Evolutionary conservation across 2,113 vertebrate genomes (phyloP).

Genomic region (Hystrix brachyura): DNA sequence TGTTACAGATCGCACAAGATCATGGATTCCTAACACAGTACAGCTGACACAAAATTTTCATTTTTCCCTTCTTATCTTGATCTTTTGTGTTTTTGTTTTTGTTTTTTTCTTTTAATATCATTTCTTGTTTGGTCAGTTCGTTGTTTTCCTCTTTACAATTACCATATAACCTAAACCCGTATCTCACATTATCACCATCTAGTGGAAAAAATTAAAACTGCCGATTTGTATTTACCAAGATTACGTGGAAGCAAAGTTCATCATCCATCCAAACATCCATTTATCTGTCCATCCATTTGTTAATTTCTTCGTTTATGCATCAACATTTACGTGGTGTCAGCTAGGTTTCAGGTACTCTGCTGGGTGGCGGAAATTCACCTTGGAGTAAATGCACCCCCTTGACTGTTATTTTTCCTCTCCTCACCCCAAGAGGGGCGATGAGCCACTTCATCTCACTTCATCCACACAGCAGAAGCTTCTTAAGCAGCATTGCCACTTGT

Average conservation of each 20-base stretch:
- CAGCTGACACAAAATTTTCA: neutral
- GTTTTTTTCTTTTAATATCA: neutral
- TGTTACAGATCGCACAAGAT: constrained; percentile 23
- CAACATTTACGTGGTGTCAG: constrained; percentile 44
- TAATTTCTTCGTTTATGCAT: constrained; percentile 42
- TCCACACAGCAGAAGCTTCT: neutral
- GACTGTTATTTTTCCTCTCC: neutral
- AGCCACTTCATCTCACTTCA: neutral
- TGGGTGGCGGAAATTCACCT: neutral
- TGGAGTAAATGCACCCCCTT: neutral
- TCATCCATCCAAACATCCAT: neutral
- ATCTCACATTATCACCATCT: constrained; percentile 69
- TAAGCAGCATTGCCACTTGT: neutral
- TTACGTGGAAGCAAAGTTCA: neutral
- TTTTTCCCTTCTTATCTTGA: neutral
- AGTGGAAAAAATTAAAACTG: constrained; percentile 56
- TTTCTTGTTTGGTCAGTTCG: neutral
- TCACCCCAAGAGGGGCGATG: neutral
- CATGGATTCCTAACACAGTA: neutral
- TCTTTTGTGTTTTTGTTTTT: constrained; percentile 23
- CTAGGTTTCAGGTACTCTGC: neutral
- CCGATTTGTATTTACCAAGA: constrained; percentile 18
- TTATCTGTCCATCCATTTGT: neutral
- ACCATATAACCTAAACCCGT: neutral
- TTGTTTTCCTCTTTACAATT: neutral